Conservation (phyloP, 2,888 invertebrate species). For the Andrena bicolor region DNA sequence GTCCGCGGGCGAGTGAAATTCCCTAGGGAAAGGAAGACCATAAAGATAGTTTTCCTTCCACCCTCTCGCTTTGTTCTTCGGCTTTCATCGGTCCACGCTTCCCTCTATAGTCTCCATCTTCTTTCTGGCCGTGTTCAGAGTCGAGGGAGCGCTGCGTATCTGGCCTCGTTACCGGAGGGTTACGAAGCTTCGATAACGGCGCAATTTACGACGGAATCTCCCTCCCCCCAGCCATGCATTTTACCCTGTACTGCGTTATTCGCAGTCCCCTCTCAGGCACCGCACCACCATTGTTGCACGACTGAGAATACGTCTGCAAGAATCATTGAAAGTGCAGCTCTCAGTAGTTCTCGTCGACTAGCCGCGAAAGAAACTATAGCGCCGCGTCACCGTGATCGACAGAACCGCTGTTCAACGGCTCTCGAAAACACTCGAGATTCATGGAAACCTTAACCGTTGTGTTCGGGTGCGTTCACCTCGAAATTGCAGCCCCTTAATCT, state of each 20-base stretch:
- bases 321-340: conserved; percentile 15
- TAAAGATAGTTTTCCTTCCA: conserved; percentile 5
- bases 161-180: conserved; percentile 65
- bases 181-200: conserved; percentile 74
- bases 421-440: neutral
- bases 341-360: conserved; percentile 1
- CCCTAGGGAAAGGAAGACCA: neutral
- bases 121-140: conserved; percentile 12
- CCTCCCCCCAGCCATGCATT: conserved; percentile 34
- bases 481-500: neutral
- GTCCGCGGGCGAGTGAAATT: conserved; percentile 54
- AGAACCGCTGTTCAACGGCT: neutral
- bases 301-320: neutral
- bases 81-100: conserved; percentile 4
- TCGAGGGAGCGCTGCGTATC: conserved; percentile 63
- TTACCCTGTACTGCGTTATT: conserved; percentile 29
- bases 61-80: neutral
- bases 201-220: conserved; percentile 72
- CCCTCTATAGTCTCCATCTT: conserved; percentile 11
- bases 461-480: neutral
- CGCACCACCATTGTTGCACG: conserved; percentile 13
- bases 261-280: neutral
- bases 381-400: neutral
- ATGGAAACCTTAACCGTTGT: neutral
- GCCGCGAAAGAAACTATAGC: neutral